Evolutionary conservation across 2,797 vertebrate genomes (phyloP).

Genomic region (Mastacembelus armatus): DNA sequence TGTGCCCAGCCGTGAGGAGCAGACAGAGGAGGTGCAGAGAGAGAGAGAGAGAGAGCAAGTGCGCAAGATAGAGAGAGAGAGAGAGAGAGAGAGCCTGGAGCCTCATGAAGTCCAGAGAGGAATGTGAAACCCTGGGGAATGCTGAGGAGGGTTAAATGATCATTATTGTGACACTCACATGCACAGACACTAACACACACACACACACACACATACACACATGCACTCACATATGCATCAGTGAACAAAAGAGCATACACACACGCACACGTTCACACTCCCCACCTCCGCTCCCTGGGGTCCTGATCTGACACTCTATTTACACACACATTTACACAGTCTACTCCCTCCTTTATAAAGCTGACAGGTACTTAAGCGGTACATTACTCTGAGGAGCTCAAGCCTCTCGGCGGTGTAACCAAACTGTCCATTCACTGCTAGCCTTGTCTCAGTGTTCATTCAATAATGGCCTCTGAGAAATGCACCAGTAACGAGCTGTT

Average conservation of each 20-base stretch:
- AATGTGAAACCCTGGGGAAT: constrained; percentile 76
- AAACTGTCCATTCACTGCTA: constrained; percentile 74
- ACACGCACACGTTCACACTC: constrained; percentile 47
- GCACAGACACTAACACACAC: constrained; percentile 54
- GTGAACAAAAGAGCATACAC: constrained; percentile 34
- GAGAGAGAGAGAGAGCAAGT: constrained; percentile 2
- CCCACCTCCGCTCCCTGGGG: constrained; percentile 81
- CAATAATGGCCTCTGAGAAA: constrained; percentile 74
- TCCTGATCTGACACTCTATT: constrained; percentile 85
- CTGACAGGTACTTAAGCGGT: constrained; percentile 86
- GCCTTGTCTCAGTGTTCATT: constrained; percentile 78
- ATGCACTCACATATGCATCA: constrained; percentile 16
- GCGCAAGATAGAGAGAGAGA: constrained; percentile 1
- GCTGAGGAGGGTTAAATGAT: constrained; percentile 82
- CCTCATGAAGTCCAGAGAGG: constrained; percentile 60
- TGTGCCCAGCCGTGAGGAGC: constrained; percentile 89
- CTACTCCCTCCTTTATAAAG: constrained; percentile 79
- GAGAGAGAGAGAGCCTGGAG: constrained; percentile 39
- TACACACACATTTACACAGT: constrained; percentile 85
- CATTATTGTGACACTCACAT: constrained; percentile 76
- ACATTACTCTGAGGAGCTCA: constrained; percentile 80
- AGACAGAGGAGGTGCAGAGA: constrained; percentile 74
- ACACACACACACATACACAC: constrained; percentile 44
- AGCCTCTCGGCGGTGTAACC: constrained; percentile 73
- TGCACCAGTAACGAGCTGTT: constrained; percentile 49